Evolutionary conservation across 53 echinoderm and acorn worm genomes (phyloP).

Genomic region (Pentamera pediparva): DNA sequence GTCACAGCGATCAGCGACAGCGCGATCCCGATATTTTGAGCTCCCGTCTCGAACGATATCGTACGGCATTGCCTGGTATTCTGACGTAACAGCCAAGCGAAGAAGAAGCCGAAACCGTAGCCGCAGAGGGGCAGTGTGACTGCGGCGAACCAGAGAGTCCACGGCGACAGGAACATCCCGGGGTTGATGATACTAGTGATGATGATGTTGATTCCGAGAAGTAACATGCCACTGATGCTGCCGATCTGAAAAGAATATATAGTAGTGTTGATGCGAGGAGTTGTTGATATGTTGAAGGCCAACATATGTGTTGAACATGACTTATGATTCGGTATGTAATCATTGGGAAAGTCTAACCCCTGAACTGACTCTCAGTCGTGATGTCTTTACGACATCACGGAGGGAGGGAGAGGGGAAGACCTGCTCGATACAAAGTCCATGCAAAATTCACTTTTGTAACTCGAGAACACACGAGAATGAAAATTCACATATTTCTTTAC

Average conservation of each 20-base stretch:
- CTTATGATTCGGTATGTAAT: too few relatives aligned
- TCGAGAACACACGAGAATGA: too few relatives aligned
- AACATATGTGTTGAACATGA: too few relatives aligned
- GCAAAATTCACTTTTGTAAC: too few relatives aligned
- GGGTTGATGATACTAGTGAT: slow-evolving; percentile 77
- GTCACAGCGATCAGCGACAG: slow-evolving; percentile 66
- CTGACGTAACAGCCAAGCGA: slow-evolving; percentile 59
- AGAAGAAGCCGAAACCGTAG: slow-evolving; percentile 49
- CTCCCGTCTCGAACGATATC: slow-evolving; percentile 85
- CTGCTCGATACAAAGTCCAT: too few relatives aligned
- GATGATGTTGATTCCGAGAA: slow-evolving; percentile 45
- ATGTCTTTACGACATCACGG: too few relatives aligned
- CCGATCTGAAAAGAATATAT: slow-evolving; percentile 39
- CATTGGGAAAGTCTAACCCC: too few relatives aligned
- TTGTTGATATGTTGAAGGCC: too few relatives aligned
- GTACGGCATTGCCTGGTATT: slow-evolving; percentile 70
- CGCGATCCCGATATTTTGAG: slow-evolving; percentile 72
- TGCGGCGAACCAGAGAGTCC: slow-evolving; percentile 71
- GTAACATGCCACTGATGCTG: slow-evolving; percentile 58
- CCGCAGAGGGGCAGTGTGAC: slow-evolving; percentile 49
- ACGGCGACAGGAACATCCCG: slow-evolving; percentile 52
- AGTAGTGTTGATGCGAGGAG: too few relatives aligned
- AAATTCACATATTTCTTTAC: too few relatives aligned
- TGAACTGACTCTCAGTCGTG: too few relatives aligned
- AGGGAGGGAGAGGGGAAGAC: too few relatives aligned